These are phyloP conservation scores for Euwallacea fornicatus DNA, from an alignment of 1,140 invertebrate species.

Conservation along the genomic window DNA sequence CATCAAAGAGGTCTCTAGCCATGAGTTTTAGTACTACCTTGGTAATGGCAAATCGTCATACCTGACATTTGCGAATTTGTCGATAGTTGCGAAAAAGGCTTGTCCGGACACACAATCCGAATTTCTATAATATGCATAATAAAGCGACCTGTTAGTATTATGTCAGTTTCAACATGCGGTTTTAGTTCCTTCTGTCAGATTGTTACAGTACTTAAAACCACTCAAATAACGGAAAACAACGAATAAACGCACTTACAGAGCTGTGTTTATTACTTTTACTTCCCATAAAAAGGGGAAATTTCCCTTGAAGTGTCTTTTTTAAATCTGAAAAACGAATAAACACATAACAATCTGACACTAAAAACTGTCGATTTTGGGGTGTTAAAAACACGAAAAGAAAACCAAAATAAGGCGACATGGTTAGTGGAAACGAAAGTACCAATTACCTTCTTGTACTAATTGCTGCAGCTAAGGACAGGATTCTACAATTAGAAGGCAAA, in stretches of 20 bases:
- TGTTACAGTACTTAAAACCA: slow-evolving; percentile 1
- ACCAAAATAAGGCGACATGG: not conserved
- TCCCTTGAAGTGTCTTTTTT: slow-evolving; percentile 20
- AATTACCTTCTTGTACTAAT: slow-evolving; percentile 40
- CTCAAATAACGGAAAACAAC: not conserved
- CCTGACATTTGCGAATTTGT: slow-evolving; percentile 54
- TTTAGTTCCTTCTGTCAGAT: slow-evolving; percentile 9
- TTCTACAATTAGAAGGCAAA: no score
- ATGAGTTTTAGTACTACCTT: not conserved
- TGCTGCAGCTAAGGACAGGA: slow-evolving; percentile 20
- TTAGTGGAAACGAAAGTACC: slow-evolving; percentile 8
- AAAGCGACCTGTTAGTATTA: slow-evolving; percentile 44
- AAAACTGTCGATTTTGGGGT: not conserved
- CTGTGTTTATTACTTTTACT: slow-evolving; percentile 20
- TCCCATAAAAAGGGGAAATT: slow-evolving; percentile 22
- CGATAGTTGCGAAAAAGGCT: slow-evolving; percentile 54
- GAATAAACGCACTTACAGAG: slow-evolving; percentile 11
- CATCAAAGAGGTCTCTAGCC: not conserved
- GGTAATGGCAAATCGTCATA: slow-evolving; percentile 30
- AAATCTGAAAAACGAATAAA: slow-evolving; percentile 14
- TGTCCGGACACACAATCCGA: slow-evolving; percentile 54
- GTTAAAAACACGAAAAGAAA: not conserved
- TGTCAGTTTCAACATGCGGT: slow-evolving; percentile 12
- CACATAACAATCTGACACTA: slow-evolving; percentile 24
- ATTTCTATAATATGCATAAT: slow-evolving; percentile 54